These are phyloP conservation scores for Heliconius hermathena DNA, from an alignment of 1,140 invertebrate genomes.

Conservation along the genomic window DNA sequence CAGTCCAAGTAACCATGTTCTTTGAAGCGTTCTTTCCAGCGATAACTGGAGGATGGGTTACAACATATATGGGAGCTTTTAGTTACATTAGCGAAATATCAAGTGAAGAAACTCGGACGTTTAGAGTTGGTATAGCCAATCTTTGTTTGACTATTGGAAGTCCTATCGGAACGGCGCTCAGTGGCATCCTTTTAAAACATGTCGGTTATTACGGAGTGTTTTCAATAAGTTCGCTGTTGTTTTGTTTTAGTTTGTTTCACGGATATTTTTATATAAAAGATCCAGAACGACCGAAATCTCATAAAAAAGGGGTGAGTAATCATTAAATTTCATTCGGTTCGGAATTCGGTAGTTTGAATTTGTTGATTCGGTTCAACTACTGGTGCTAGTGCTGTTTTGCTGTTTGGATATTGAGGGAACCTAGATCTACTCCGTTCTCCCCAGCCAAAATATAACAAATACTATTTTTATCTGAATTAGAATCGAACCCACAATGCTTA, in stretches of 20 bases:
- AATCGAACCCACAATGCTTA: not conserved
- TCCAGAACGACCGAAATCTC: conserved; percentile 58
- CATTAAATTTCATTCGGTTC: not conserved
- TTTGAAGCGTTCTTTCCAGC: conserved; percentile 85
- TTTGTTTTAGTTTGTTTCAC: conserved; percentile 87
- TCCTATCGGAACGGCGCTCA: conserved; percentile 88
- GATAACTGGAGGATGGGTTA: conserved; percentile 91
- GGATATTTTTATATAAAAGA: conserved; percentile 85
- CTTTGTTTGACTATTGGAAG: conserved; percentile 89
- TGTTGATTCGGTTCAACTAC: too few species aligned
- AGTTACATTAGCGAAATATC: conserved; percentile 95
- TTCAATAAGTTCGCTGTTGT: conserved; percentile 85
- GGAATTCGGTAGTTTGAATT: too few species aligned
- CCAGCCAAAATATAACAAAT: not conserved
- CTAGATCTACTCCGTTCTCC: too few species aligned
- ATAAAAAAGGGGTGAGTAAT: conserved; percentile 52
- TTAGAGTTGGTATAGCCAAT: conserved; percentile 92
- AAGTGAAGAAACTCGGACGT: conserved; percentile 88
- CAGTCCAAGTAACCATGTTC: conserved; percentile 69
- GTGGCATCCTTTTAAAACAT: conserved; percentile 85
- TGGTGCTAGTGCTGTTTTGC: too few species aligned
- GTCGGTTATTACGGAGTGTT: conserved; percentile 92
- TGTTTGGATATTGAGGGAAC: too few species aligned
- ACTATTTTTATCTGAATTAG: not conserved
- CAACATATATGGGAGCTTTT: conserved; percentile 93